Base-by-base conservation (phyloP, 2,113 vertebrate genomes). In the Poeciliopsis retropinna region DNA sequence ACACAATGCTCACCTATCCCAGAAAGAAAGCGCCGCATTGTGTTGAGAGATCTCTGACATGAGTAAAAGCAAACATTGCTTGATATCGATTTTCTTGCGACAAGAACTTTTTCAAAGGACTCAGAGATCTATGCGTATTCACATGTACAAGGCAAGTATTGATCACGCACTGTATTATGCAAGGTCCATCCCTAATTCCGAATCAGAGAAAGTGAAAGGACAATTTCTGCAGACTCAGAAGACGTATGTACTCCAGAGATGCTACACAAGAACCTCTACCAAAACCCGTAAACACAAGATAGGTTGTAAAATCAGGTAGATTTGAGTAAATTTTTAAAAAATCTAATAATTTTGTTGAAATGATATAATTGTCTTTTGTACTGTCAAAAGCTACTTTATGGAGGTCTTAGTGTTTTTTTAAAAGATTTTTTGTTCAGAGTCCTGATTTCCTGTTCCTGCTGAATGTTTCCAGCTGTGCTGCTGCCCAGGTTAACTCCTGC, bases 71-170 rank as follows among this genome's bases (percentile, higher is more conserved):
- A 80, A 89, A 91, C 87, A 86, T 72, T 75, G 80, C 69, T 78
- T 76, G 61, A 12, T 86, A 91, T 90, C 90, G 93, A 93, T 94
- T 87, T 57, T 64, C 37, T 70, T 83, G 74, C 41, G 75, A 85
- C 85, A 86, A 72, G 64, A 82, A 72, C 82, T 85, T 85, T 92
- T 91, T 86, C 85, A 84, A 4, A 13, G 3, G 47, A 32, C 65
- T 87, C 61, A 63, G 72, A 80, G 79, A 81, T 85, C 70, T 65
- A 68, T 75, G 75, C 71, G 77, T 75, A 79, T 76, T 79, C 76
- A 86, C 75, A 85, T 73, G 67, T 67, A 72, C 68, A 3, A 25
- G 79, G 73, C 60, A 19, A 64, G 44, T 87, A 92, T 84, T 82
- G 85, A 91, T 89, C 86, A 75, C 57, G 34, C n/a, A n/a, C n/a